Evolutionary conservation across 2,888 invertebrate genomes (phyloP).

Genomic region (Leptopilina myrica): DNA sequence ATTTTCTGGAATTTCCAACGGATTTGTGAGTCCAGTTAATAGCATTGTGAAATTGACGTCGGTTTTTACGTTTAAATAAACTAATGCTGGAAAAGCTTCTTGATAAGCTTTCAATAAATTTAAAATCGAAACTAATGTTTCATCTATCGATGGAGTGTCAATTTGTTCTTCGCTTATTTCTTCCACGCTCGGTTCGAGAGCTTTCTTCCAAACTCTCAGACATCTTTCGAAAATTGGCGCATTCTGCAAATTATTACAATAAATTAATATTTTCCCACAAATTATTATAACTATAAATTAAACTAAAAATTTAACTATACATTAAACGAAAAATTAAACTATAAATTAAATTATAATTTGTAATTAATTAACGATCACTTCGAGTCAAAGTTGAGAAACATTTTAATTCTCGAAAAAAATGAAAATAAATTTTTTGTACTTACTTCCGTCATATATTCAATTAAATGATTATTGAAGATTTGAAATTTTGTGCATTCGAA

Average conservation of each 20-base stretch:
- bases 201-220: slow-evolving; percentile 71
- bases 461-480: slow-evolving; percentile 55
- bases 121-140: slow-evolving; percentile 75
- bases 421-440: slow-evolving; percentile 26
- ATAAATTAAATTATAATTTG: too few species aligned
- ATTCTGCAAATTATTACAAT: slow-evolving; percentile 58
- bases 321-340: too few species aligned
- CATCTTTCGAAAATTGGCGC: slow-evolving; percentile 72
- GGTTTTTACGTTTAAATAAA: slow-evolving; percentile 49
- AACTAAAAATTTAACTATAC: too few species aligned
- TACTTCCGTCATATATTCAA: slow-evolving; percentile 65
- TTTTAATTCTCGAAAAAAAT: slow-evolving; percentile 28
- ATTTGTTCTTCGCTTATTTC: slow-evolving; percentile 50
- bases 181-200: slow-evolving; percentile 54
- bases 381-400: too few species aligned
- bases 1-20: slow-evolving; percentile 50
- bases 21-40: slow-evolving; percentile 56
- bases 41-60: slow-evolving; percentile 57
- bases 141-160: slow-evolving; percentile 56
- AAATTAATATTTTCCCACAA: too few species aligned
- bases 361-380: too few species aligned
- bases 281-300: too few species aligned
- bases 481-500: slow-evolving; percentile 51
- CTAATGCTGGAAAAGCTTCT: slow-evolving; percentile 78
- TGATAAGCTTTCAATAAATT: slow-evolving; percentile 80